phyloP scores from a whole-genome alignment of 2,888 invertebrate genomes.

The Aleiodes leptofemur region DNA sequence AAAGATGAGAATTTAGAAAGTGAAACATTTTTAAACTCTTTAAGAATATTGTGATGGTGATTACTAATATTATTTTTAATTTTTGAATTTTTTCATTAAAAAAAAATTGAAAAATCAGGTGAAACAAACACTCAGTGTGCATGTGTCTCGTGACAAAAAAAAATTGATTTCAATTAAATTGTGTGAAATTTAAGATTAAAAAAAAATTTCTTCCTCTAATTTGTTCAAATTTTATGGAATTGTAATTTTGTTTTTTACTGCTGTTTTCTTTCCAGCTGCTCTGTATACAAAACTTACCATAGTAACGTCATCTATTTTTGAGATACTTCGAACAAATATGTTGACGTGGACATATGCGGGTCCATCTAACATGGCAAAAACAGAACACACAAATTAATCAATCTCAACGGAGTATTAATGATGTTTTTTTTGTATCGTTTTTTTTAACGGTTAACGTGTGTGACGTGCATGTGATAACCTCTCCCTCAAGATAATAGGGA shows the following conservation, averaged over 20 bases:
- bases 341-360: conserved; percentile 97
- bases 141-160: background rate
- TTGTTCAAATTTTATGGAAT: background rate
- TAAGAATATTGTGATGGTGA: no score
- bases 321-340: conserved; percentile 99
- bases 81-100: no score
- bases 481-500: no score
- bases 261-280: conserved; percentile 37
- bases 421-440: conserved; percentile 32
- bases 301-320: conserved; percentile 99
- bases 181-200: background rate
- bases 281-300: conserved; percentile 88
- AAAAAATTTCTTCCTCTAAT: background rate
- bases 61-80: no score
- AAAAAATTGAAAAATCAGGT: no score
- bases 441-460: conserved; percentile 37
- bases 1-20: no score
- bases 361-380: conserved; percentile 83
- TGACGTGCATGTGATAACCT: conserved; percentile 42
- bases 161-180: background rate
- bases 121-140: no score
- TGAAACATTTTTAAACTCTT: no score
- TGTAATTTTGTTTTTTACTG: background rate
- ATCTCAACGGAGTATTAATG: conserved; percentile 58
- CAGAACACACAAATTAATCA: conserved; percentile 74